Evolutionary conservation across 2,797 vertebrate species (phyloP).

Genomic region (Tamandua tetradactyla): DNA sequence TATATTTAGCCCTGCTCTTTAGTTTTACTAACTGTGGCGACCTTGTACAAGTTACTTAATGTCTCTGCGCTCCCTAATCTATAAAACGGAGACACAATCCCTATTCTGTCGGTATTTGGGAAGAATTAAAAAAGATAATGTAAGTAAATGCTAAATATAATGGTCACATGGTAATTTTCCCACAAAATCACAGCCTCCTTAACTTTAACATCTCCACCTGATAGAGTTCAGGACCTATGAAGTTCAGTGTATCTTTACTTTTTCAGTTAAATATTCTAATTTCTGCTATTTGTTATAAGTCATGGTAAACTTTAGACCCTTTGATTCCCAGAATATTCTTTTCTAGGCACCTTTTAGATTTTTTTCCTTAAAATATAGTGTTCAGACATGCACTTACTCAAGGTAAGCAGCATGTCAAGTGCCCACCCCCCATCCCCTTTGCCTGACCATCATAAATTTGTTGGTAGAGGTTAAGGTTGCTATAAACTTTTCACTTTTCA

Average conservation of each 20-base stretch:
- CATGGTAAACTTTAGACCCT: background rate
- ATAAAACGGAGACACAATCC: background rate
- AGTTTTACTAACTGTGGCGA: background rate
- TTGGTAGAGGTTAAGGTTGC: no score
- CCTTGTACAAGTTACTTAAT: no score
- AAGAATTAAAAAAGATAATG: background rate
- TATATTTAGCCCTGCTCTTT: no score
- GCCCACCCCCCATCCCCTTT: no score
- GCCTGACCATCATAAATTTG: no score
- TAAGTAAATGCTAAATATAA: background rate
- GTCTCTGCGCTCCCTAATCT: accelerated
- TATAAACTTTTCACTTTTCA: accelerated
- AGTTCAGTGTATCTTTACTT: background rate
- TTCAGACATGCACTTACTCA: accelerated
- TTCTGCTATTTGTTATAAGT: background rate
- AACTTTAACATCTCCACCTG: accelerated
- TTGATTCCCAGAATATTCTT: background rate
- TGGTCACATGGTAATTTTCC: background rate
- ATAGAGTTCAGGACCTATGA: no score
- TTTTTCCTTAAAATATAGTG: background rate
- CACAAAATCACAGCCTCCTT: background rate
- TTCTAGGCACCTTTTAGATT: background rate
- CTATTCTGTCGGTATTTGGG: background rate
- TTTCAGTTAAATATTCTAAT: background rate
- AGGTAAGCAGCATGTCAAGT: no score